These are phyloP conservation scores for Apotomis capreana DNA, from an alignment of 2,888 invertebrate species.

Conservation along the genomic window DNA sequence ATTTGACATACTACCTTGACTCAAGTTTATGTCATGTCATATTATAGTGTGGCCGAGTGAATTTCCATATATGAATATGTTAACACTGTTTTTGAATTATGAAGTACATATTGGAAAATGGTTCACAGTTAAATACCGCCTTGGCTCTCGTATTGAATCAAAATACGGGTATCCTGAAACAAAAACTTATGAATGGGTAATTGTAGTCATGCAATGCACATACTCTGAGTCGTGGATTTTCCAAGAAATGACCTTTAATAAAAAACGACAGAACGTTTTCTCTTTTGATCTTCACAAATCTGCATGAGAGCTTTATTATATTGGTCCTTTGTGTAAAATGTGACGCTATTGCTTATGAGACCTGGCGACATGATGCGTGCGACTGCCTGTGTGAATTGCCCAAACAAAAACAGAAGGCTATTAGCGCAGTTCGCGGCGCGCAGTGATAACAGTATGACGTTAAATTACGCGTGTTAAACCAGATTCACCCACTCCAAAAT, in stretches of 20 bases:
- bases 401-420: too few species aligned
- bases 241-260: background rate
- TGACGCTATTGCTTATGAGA: too few species aligned
- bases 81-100: background rate
- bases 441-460: constrained; percentile 1
- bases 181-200: too few species aligned
- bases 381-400: too few species aligned
- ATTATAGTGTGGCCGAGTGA: background rate
- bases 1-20: constrained; percentile 19
- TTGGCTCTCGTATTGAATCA: background rate
- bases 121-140: background rate
- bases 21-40: background rate
- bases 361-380: too few species aligned
- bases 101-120: background rate
- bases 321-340: too few species aligned
- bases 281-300: too few species aligned
- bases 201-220: too few species aligned
- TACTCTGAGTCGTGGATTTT: too few species aligned
- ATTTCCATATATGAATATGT: background rate
- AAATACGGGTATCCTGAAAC: background rate
- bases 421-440: too few species aligned
- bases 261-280: too few species aligned
- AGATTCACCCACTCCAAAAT: constrained; percentile 29
- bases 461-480: constrained; percentile 20
- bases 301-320: too few species aligned